phyloP scores from a whole-genome alignment of 2,888 invertebrate genomes.

The Eueremaeus valkanovi region DNA sequence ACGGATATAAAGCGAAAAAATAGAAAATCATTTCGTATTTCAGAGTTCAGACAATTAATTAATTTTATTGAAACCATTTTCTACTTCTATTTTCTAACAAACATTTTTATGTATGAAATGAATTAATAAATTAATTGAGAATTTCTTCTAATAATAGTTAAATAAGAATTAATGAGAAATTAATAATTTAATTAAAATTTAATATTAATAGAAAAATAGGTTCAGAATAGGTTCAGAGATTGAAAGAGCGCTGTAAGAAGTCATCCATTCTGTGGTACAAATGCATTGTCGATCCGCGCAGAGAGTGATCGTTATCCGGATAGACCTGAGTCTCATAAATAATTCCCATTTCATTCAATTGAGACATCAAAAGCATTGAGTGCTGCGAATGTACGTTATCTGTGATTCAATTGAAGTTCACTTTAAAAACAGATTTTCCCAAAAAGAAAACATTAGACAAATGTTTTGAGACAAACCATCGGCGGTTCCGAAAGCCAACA shows the following conservation, averaged over 20 bases:
- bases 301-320: conserved; percentile 33
- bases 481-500: conserved; percentile 87
- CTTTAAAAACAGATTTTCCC: not conserved
- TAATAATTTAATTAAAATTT: not conserved
- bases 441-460: no score
- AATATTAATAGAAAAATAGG: not conserved
- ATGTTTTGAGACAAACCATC: conserved; percentile 66
- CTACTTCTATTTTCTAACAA: no score
- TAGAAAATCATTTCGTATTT: no score
- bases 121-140: no score
- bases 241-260: not conserved
- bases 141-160: no score
- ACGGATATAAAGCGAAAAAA: conserved; percentile 28
- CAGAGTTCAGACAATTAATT: no score
- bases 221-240: not conserved
- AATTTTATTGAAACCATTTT: no score
- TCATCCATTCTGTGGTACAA: conserved; percentile 35
- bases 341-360: conserved; percentile 17
- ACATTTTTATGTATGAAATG: no score
- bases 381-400: conserved; percentile 35
- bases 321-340: conserved; percentile 25
- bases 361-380: conserved; percentile 4
- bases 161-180: no score
- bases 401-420: conserved; percentile 36
- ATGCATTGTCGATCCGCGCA: conserved; percentile 31